Evolutionary conservation across 2,797 vertebrate species (phyloP), one percentile per base, ranked within the genome.

Genomic region (Rhinogobio ventralis): DNA sequence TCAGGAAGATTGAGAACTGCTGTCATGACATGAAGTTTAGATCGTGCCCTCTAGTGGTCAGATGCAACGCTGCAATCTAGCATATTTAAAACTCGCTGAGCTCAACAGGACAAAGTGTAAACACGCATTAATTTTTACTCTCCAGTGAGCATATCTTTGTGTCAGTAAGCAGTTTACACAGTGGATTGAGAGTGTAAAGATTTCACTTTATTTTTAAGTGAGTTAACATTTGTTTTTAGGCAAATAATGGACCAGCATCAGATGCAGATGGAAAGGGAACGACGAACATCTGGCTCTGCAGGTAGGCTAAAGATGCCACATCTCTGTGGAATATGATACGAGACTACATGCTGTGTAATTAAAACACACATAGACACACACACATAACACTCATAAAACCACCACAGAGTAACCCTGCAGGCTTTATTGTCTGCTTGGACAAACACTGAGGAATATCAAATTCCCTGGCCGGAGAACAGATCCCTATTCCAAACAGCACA

Each of bases 231-330:
- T 88, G n/a, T 82, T 36, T 91, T 79, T 91, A 99, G 98, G 94
- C 96, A 96, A 93, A 97, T 98, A 97, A 97, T 99, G 94, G 97
- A 97, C 89, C 97, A 97, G 90, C 96, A 97, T 93, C 97, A 96
- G 93, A 95, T 97, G 92, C 97, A 98, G 90, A 97, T 98, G 90
- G 97, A 98, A 90, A 94, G 98, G 89, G 98, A 99, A 93, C 96
- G 97, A 91, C 96, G 97, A 85, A 95, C 96, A 19, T 99, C 98
- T 5, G 97, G 97, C 90, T 96, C 97, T 36, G 88, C 89, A 96
- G 97, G 98, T 97, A 93, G 94, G 64, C 81, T 85, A 49, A 55
- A 67, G 62, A 25, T 71, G 20, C 39, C 33, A 77, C 7, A 69
- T 39, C 64, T 53, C 64, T 69, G n/a, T 77, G 64, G 39, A 79